Percentiles rank a stretch among this genome's conserved stretches.
These are phyloP conservation scores for Beaufortia kweichowensis DNA, from an alignment of 2,113 vertebrate genomes.

Conservation along the genomic window DNA sequence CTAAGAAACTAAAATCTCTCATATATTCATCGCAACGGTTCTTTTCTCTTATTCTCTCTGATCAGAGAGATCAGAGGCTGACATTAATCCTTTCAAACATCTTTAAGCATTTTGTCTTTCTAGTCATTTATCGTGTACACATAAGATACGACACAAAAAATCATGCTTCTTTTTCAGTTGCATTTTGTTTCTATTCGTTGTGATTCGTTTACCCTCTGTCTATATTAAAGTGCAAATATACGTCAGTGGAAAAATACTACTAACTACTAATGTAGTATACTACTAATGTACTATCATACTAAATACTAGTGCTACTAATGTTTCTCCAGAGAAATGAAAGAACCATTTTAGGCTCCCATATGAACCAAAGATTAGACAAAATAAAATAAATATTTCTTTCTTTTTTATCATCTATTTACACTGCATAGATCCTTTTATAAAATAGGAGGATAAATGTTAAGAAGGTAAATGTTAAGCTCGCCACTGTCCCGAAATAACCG, in stretches of 20 bases:
- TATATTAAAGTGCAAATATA: background rate
- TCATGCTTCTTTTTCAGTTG: background rate
- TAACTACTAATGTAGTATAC: too few species aligned
- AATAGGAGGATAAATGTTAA: too few species aligned
- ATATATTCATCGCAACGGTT: background rate
- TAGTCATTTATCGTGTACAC: constrained; percentile 12
- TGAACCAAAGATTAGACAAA: too few species aligned
- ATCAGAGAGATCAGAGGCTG: constrained; percentile 1
- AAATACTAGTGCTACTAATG: too few species aligned
- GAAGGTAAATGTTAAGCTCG: background rate
- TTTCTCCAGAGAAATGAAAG: too few species aligned
- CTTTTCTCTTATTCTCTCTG: constrained; percentile 21
- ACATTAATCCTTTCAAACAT: constrained; percentile 7
- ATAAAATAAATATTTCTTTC: too few species aligned
- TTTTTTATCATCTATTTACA: too few species aligned
- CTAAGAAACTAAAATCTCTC: background rate
- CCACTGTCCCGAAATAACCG: background rate
- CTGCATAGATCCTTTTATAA: too few species aligned
- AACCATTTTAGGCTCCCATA: too few species aligned
- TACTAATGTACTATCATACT: too few species aligned
- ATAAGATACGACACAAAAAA: background rate
- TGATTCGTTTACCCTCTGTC: background rate
- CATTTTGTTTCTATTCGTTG: constrained; percentile 17
- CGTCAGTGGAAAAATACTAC: too few species aligned
- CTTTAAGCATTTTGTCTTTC: constrained; percentile 1